Evolutionary conservation across 2,113 vertebrate species (phyloP).

Genomic region (Gobio gobio): DNA sequence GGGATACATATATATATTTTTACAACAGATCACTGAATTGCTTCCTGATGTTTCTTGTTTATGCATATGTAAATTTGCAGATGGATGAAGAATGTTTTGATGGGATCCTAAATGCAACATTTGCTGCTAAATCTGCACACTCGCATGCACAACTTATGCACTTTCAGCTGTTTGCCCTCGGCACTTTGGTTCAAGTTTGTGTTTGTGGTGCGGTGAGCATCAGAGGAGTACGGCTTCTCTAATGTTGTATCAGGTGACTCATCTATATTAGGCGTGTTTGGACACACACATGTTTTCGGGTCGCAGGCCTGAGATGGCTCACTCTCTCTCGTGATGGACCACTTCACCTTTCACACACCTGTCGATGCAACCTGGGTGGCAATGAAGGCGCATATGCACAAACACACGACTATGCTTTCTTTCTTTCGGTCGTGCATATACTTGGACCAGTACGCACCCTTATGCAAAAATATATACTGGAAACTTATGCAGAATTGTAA

Average conservation of each 20-base stretch:
- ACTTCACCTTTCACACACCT: slow-evolving; percentile 64
- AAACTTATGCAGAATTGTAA: background rate
- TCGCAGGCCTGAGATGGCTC: slow-evolving; percentile 50
- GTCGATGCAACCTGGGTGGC: slow-evolving; percentile 79
- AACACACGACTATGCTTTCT: slow-evolving; percentile 27
- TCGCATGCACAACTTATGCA: background rate
- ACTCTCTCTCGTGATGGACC: slow-evolving; percentile 64
- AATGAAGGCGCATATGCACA: slow-evolving; percentile 61
- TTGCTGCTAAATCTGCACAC: background rate
- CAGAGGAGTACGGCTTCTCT: slow-evolving; percentile 60
- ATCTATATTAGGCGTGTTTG: slow-evolving; percentile 58
- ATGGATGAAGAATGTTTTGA: background rate
- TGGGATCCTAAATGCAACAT: background rate
- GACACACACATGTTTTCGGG: slow-evolving; percentile 34
- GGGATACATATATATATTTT: background rate
- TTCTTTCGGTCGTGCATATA: background rate
- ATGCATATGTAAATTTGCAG: slow-evolving; percentile 21
- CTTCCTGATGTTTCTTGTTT: slow-evolving; percentile 12
- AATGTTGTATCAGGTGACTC: slow-evolving; percentile 76
- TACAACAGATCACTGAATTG: background rate
- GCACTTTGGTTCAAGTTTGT: slow-evolving; percentile 69
- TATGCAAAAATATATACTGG: slow-evolving; percentile 34
- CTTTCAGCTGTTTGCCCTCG: slow-evolving; percentile 60
- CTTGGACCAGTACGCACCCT: slow-evolving; percentile 31
- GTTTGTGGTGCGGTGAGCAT: slow-evolving; percentile 67